These are phyloP conservation scores for Diabrotica undecimpunctata DNA, from an alignment of 1,140 invertebrate genomes.

Conservation along the genomic window DNA sequence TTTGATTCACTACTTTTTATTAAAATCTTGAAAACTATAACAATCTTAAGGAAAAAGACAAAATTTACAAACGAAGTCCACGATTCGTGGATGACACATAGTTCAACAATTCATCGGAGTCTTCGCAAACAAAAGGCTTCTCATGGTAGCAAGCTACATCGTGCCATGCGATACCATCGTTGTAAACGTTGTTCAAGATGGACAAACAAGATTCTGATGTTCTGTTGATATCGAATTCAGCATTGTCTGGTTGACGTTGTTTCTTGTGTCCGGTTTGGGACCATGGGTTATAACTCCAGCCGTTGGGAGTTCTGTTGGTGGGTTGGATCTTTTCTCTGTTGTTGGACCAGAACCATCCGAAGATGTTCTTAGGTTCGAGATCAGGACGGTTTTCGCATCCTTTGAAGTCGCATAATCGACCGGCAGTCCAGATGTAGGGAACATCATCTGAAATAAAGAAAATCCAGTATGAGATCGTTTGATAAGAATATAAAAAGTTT, in stretches of 20 bases:
- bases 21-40: neutral
- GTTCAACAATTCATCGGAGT: slow-evolving; percentile 78
- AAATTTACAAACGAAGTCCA: slow-evolving; percentile 67
- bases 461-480: neutral
- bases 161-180: slow-evolving; percentile 87
- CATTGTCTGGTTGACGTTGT: slow-evolving; percentile 81
- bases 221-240: slow-evolving; percentile 86
- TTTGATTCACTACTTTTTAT: neutral
- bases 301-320: slow-evolving; percentile 67
- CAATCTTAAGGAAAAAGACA: neutral
- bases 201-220: slow-evolving; percentile 76
- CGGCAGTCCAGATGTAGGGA: slow-evolving; percentile 90
- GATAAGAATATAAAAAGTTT: neutral
- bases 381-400: slow-evolving; percentile 82
- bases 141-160: slow-evolving; percentile 90
- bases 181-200: slow-evolving; percentile 86
- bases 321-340: slow-evolving; percentile 83
- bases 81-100: slow-evolving; percentile 79
- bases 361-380: slow-evolving; percentile 78
- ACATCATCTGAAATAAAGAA: slow-evolving; percentile 65
- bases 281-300: slow-evolving; percentile 81
- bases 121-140: slow-evolving; percentile 86
- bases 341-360: slow-evolving; percentile 91
- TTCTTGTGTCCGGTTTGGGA: slow-evolving; percentile 87
- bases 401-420: slow-evolving; percentile 88